Base-by-base conservation (phyloP, 64 coral and sea anemone species). In the Hydrozoanthus tunicans region DNA sequence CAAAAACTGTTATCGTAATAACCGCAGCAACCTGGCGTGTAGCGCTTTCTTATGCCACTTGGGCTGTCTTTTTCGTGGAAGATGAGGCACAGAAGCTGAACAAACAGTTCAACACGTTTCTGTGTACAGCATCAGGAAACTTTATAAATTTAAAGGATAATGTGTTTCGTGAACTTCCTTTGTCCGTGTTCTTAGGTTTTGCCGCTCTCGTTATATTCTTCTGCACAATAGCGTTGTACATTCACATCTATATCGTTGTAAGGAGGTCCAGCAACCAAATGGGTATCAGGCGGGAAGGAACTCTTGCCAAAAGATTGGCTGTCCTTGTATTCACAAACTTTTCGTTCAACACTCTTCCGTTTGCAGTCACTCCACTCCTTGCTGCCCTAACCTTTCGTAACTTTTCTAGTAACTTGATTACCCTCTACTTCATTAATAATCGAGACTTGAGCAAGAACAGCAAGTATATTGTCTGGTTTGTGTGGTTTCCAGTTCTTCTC, bases 281-380 rank as follows among this genome's bases (percentile, higher is more conserved):
- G 13, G 81, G 81, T 3, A 23, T 84, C 5, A 84, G 54, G 32
- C 32, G 62, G 56, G 62, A 84, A 17, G 61, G 81, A 66, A 63
- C 51, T 68, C 63, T 84, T 54, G 81, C 81, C 51, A 84, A 23
- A 7, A 67, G 61, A 7, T 15, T 84, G 13, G 81, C 51, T 20
- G 1, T 84, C 14, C 81, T 84, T 66, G 60, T 84, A 7, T 13
- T 84, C 81, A 84, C 81, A 54, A 84, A 84, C 51, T 63, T 84
- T 1, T 7, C 69, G 51, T 69, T 84, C 81, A 68, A 64, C 43
- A 68, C 51, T 53, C 32, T 68, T 56, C 81, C 81, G 17, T 43
- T 84, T 12, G 14, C 81, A 67, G 2, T 84, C 5, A 7, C 7
- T 9, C 81, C 61, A 1, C 26, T 69, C 0, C 4, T 66, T 43